Evolutionary conservation across 53 echinoderm and acorn worm species (phyloP).

Genomic region (Hippasteria phrygiana): DNA sequence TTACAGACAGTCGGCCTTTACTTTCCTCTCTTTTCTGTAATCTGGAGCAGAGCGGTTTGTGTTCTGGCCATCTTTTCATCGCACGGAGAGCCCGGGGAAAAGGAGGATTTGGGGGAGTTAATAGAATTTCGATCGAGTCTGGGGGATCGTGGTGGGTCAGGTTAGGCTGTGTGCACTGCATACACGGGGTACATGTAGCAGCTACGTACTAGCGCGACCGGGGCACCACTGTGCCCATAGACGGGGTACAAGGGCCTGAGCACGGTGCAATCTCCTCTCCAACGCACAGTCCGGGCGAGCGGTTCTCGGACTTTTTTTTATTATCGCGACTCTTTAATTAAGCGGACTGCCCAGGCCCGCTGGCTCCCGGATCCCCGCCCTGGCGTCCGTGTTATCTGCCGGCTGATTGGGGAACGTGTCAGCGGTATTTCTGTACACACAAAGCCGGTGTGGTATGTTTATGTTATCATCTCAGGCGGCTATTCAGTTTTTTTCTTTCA

Average conservation of each 20-base stretch:
- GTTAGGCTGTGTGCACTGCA: background rate
- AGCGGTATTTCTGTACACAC: conserved; percentile 20
- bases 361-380: conserved; percentile 6
- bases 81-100: background rate
- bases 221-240: conserved; percentile 20
- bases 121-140: conserved; percentile 78
- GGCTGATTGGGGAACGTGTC: conserved; percentile 28
- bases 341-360: conserved; percentile 16
- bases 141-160: background rate
- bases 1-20: background rate
- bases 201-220: conserved; percentile 14
- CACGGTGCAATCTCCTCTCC: background rate
- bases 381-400: conserved; percentile 54
- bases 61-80: background rate
- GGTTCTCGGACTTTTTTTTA: background rate
- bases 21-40: background rate
- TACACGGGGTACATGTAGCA: background rate
- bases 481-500: background rate
- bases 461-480: conserved; percentile 46
- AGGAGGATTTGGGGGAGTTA: conserved; percentile 61
- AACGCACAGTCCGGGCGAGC: background rate
- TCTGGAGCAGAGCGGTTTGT: background rate
- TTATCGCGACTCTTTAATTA: conserved; percentile 43
- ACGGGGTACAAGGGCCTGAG: background rate
- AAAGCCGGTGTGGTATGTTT: conserved; percentile 33